Base-by-base conservation (phyloP, 2,888 invertebrate species). In the Pachydiplax longipennis region DNA sequence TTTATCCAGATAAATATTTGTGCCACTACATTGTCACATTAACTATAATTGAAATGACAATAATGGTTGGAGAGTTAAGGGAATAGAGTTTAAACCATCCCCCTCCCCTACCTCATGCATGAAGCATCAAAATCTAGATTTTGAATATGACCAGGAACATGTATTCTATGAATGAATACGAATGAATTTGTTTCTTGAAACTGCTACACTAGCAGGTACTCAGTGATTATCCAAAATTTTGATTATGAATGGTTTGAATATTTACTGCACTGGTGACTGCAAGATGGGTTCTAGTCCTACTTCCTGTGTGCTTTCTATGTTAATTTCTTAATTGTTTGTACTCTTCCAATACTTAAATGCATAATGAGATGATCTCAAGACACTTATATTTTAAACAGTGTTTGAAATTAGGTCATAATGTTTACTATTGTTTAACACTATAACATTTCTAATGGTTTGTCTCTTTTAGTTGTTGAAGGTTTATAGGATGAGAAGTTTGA, bases 31-130 rank as follows among this genome's bases (percentile, higher is more conserved):
- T 87, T 87, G 87, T 87, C 87, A 61, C 61, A 61, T 87, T 58
- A 87, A 87, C 87, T 87, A 58, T 87, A 87, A 65, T 87, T 87
- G 61, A 87, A 87, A 87, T 87, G 87, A 87, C 87, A 87, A 87
- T 87, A 87, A 87, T 87, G 87, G 87, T 87, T 87, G 87, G 37
- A 87, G 87, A 87, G 87, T 65, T 61, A 87, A 87, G 87, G 87
- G 61, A 61, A 87, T 87, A 87, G 87, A 87, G 61, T 61, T 87
- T 73, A 10, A 61, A 58, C 87, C 87, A 87, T 87, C 61, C 87
- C 73, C 87, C 87, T 87, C 87, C 87, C 87, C 61, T 87, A 37
- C 87, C 87, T 87, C 87, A 37, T 18, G 87, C 61, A 87, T 65
- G 87, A 87, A n/a, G n/a, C 87, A 65, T 37, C 61, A 37, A 37